phyloP scores from a whole-genome alignment of 1,140 invertebrate genomes.

The Venturia canescens region DNA sequence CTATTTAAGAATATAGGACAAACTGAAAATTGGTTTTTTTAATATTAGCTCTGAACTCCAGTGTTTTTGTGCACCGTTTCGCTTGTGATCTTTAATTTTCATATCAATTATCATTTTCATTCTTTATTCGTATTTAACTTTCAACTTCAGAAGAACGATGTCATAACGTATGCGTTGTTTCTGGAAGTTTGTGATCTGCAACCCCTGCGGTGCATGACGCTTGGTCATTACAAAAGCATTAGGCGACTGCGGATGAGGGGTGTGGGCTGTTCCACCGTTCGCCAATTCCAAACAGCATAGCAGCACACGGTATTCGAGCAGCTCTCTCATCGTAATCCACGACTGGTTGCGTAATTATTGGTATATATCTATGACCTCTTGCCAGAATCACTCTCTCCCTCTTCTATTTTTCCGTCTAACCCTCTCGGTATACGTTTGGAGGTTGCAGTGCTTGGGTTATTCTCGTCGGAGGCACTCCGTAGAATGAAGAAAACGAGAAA shows the following conservation, averaged over 20 bases:
- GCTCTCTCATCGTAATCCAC: constrained; percentile 34
- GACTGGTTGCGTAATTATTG: constrained; percentile 39
- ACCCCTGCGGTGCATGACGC: neutral
- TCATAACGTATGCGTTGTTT: neutral
- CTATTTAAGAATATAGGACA: neutral
- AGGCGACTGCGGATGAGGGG: neutral
- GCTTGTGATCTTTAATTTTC: constrained; percentile 16
- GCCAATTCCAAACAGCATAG: neutral
- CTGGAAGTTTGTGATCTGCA: neutral
- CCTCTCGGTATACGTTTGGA: neutral
- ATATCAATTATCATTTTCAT: neutral
- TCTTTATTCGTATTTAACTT: neutral
- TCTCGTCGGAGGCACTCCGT: neutral
- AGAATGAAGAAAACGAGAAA: constrained; percentile 44
- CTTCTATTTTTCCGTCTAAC: constrained; percentile 28
- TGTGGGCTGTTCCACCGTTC: neutral
- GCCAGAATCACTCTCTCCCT: neutral
- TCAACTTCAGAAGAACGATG: neutral
- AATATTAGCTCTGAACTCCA: neutral
- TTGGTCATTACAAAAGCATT: constrained; percentile 40
- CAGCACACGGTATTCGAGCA: neutral
- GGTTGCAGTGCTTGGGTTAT: constrained; percentile 5
- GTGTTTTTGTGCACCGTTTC: neutral
- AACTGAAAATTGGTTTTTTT: constrained; percentile 6
- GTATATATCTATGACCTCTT: constrained; percentile 15